Evolutionary conservation across 2,797 vertebrate genomes (phyloP), one percentile per base, ranked within the genome.

Genomic region (Brotogeris chrysoptera): DNA sequence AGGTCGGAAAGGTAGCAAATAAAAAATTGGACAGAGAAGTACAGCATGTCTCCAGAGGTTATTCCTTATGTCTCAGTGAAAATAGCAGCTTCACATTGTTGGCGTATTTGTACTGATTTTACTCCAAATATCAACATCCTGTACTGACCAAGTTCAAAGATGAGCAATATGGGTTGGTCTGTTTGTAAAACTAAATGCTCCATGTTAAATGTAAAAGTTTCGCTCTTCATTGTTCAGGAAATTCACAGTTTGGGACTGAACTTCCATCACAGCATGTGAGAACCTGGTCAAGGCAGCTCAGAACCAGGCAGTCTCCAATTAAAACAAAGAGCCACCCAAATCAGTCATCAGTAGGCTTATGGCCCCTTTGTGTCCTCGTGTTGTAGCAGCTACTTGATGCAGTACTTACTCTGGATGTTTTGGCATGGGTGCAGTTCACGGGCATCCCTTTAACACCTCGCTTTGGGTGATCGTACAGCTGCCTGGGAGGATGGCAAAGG

Each of bases 1-100:
- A 95, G 92, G 68, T 72, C 72, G 74, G 71, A 85, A 92, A 96
- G 95, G 92, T 94, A 92, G 94, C 91, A 92, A 90, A 93, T 91
- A 94, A 84, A 79, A 86, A 78, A 83, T 24, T 39, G 71, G 73
- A 73, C 36, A 12, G 52, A 50, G 41, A 80, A 76, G 30, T 11
- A 14, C 21, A 5, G 73, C 27, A 18, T 76, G 27, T 46, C 64
- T 81, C 73, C 76, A 28, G 19, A 46, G 84, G 60, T 66, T 73
- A n/a, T 11, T 85, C 74, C 60, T 70, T 52, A 11, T 18, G 70
- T 41, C 36, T 65, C 24, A 30, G 52, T 10, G 69, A 39, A 72
- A 93, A 69, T 4, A 38, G 71, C 68, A 57, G 49, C 53, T 80
- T 57, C 77, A 19, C n/a, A 10, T 0, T n/a, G 50, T 63, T 30